Evolutionary conservation across 23 tunicate species (phyloP), one percentile per base, ranked within the genome.

Genomic region (Trididemnum clinides): DNA sequence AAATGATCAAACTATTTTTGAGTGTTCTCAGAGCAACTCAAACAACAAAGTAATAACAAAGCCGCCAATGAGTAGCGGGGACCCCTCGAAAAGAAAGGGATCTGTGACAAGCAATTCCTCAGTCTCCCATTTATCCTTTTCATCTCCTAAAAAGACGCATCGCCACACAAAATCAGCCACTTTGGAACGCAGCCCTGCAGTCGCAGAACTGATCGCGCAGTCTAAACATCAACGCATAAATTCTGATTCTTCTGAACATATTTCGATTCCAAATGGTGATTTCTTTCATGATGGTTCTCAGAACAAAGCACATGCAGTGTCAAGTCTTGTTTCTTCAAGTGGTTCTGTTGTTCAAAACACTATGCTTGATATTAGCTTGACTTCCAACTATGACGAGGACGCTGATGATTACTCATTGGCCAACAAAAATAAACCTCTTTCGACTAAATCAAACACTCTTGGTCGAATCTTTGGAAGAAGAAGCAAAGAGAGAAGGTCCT

Each of bases 401-500:
- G 28, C 3, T 5, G 27, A 37, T 2, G 25, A 35, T 2, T 2
- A 27, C 10, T 20, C 75, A 7, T 4, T n/a, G 5, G 28, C 37
- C 2, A 6, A 6, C 18, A 73, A 73, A 29, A 10, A 19, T 2
- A 73, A 73, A 28, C 12, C 18, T 6, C 5, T 1, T 23, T 73
- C 80, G 31, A 25, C 65, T 49, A 86, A 77, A 39, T 75, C 90
- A 0, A 69, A 81, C 65, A 86, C 90, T 2, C 30, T 86, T 15
- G 84, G 90, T 1, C 63, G 90, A 35, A 5, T 86, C 33, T 86
- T 86, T 65, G 78, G 84, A 20, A 64, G 37, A 19, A 77, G 29
- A 28, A 26, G 2, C 59, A 86, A 77, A 39, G 84, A 86, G 39
- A 64, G 90, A 28, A 73, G 38, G 29, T 73, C 80, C 19, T 31